Base-by-base conservation (phyloP, 1,140 invertebrate genomes). In the Polypedilum pembai region DNA sequence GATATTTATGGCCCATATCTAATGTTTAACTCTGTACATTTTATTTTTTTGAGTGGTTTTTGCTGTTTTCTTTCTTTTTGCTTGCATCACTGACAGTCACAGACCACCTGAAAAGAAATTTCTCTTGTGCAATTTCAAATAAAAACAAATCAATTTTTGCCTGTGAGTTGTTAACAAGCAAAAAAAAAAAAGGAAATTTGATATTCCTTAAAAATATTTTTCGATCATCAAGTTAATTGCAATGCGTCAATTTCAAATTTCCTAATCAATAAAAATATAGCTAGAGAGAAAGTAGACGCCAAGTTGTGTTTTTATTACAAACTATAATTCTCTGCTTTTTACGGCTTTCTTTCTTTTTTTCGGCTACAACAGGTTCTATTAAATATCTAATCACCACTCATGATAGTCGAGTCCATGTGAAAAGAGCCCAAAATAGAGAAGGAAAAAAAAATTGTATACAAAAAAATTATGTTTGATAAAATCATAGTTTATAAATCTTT, bases 281-380 rank as follows among this genome's bases (percentile, higher is more conserved):
- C 17, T 18, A 69, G 65, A 8, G 65, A 69, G 65, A 69, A 69
- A 69, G 65, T 20, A 69, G 65, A 69, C 65, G 65, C 65, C 65
- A 69, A 69, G 65, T 69, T 18, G 65, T 56, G 10, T 69, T 69
- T 69, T 69, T 69, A 20, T 69, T 69, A 56, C 45, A 56, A 56
- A 56, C 45, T 56, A 56, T 56, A 56, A 56, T 69, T 69, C 20
- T 69, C 20, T 18, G 8, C n/a, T 69, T 69, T 20, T 21, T 20
- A 69, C 65, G 20, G 20, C 65, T 20, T 18, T 21, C 20, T 69
- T 69, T 69, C 20, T 69, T 21, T 21, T 69, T 21, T 21, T 69
- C 17, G 65, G 65, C 65, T 69, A 69, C 65, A 69, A 69, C 65
- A 69, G 65, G 65, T 69, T 69, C 65, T 69, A 69, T 69, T 69